Evolutionary conservation across 2,888 invertebrate genomes (phyloP), one percentile per base, ranked within the genome.

Genomic region (Pyrochroa serraticornis): DNA sequence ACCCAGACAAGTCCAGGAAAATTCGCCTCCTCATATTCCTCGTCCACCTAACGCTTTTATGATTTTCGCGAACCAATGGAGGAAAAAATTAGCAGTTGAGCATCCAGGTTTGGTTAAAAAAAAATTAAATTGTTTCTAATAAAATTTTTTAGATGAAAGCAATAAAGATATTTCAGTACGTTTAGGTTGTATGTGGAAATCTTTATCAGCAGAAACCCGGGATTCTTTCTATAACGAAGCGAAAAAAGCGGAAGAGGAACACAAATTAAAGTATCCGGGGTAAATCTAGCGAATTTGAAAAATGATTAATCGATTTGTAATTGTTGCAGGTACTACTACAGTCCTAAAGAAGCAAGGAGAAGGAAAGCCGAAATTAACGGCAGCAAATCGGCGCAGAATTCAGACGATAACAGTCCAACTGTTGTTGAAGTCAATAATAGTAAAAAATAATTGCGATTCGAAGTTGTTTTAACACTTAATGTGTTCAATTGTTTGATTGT

Each of bases 11-110:
- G 36, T 35, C 3, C n/a, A 35, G 3, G 9, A 22, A 3, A 22
- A 5, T 22, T 22, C 22, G 5, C 22, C 22, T 8, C 10, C 42
- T 42, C 78, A 77, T 68, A 77, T 79, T 49, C 77, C 77, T 7
- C 74, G 81, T 46, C 82, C 82, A 6, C 80, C 80, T 1, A 83
- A 81, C 70, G 82, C 82, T 2, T 83, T 83, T 67, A 83, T 83
- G 82, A 77, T 83, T 47, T 83, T 82, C 69, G 80, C 82, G 1
- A 81, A 80, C 62, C 80, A 82, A 64, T 81, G 81, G 80, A 74
- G 82, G 34, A 75, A 77, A 50, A 80, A 79, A 67, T 64, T 83
- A 41, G 78, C 80, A 3, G 65, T 71, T 3, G 76, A 82, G 69
- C 71, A 81, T 72, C 81, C 80, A 52, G 68, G 79, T 77, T 35